These are phyloP conservation scores for Lontra canadensis DNA, from an alignment of 2,113 vertebrate species.

Conservation along the genomic window DNA sequence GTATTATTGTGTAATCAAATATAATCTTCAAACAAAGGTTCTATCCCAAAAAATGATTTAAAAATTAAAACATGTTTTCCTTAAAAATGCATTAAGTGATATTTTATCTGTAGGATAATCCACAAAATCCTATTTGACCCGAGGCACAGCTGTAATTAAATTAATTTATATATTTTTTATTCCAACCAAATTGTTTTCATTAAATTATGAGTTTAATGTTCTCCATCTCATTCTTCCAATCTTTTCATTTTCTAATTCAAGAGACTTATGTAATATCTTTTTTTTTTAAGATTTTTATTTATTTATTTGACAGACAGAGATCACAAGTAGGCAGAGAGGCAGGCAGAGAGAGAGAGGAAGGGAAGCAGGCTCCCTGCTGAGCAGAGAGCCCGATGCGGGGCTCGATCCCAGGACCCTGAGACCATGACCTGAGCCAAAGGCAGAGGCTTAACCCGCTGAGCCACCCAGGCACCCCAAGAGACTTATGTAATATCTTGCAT, in stretches of 20 bases:
- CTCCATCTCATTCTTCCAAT: neutral
- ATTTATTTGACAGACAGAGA: too few relatives aligned
- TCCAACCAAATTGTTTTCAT: neutral
- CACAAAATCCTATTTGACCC: neutral
- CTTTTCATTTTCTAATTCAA: neutral
- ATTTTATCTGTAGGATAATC: neutral
- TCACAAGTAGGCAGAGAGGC: too few relatives aligned
- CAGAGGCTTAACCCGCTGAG: too few relatives aligned
- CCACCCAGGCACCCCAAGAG: neutral
- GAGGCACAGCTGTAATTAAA: neutral
- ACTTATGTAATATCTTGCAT: neutral
- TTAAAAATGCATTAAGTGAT: neutral
- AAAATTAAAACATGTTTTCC: neutral
- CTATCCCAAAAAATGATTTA: neutral
- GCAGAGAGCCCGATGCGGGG: too few relatives aligned
- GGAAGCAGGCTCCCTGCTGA: too few relatives aligned
- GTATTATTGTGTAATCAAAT: neutral
- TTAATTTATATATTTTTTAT: neutral
- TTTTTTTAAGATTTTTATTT: too few relatives aligned
- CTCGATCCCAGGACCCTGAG: too few relatives aligned
- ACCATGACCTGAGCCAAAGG: too few relatives aligned
- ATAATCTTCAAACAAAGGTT: neutral
- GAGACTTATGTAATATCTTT: neutral
- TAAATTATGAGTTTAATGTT: neutral
- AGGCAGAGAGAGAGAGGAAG: too few relatives aligned